phyloP scores from a whole-genome alignment of 2,888 invertebrate species.

The Melanargia galathea region DNA sequence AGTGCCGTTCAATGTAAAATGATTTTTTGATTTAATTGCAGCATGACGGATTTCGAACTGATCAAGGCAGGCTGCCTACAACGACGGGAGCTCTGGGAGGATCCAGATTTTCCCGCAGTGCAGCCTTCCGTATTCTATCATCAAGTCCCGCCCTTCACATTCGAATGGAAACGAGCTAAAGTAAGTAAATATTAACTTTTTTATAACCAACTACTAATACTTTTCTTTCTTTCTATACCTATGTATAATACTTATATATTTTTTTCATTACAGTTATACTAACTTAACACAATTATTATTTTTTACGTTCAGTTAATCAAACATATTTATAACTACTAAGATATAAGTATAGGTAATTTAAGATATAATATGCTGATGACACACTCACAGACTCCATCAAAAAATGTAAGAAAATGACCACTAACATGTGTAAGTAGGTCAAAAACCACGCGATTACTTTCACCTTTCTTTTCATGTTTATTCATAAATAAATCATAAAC shows the following conservation, averaged over 20 bases:
- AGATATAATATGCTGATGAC: neutral
- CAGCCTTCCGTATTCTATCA: constrained; percentile 96
- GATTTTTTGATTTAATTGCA: neutral
- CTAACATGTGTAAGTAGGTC: constrained; percentile 33
- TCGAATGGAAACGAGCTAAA: constrained; percentile 94
- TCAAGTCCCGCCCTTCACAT: constrained; percentile 96
- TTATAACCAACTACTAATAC: too few relatives aligned
- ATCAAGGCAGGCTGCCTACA: constrained; percentile 91
- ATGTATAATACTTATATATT: too few relatives aligned
- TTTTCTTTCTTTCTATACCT: too few relatives aligned
- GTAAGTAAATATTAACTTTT: constrained; percentile 66
- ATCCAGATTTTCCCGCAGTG: constrained; percentile 94
- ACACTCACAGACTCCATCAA: constrained; percentile 21
- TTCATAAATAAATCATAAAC: constrained; percentile 29
- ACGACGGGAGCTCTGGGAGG: constrained; percentile 92
- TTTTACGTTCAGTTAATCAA: too few relatives aligned
- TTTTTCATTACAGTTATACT: too few relatives aligned
- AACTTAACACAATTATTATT: too few relatives aligned
- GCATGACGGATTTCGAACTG: constrained; percentile 91
- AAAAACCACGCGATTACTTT: constrained; percentile 41
- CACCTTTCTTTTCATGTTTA: constrained; percentile 42
- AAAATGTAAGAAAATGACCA: constrained; percentile 29
- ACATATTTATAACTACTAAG: too few relatives aligned
- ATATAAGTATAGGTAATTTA: too few relatives aligned
- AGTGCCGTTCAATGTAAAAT: neutral